phyloP scores from a whole-genome alignment of 1,140 invertebrate genomes.

The Thereuonema tuberculata region DNA sequence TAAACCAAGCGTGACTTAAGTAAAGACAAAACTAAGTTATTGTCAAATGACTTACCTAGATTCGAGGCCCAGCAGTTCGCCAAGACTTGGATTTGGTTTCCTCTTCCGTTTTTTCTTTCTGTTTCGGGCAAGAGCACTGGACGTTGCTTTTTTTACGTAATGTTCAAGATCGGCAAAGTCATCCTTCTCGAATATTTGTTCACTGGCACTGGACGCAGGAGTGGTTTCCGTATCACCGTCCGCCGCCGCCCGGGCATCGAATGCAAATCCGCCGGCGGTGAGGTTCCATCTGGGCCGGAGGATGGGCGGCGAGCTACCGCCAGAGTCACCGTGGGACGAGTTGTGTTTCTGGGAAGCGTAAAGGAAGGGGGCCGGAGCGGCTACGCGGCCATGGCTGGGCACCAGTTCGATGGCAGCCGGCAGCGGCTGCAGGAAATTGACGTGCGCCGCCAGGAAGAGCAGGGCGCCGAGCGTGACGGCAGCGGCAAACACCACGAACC shows the following conservation, averaged over 20 bases:
- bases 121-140: background rate
- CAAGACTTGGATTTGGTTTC: background rate
- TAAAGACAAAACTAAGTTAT: no score
- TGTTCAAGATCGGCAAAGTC: background rate
- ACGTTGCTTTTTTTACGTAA: background rate
- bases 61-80: background rate
- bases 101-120: background rate
- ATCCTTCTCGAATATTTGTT: no score
- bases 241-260: background rate
- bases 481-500: background rate
- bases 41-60: background rate
- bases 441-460: background rate
- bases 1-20: no score
- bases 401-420: conserved; percentile 35
- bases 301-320: no score
- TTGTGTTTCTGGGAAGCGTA: no score
- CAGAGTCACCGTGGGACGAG: no score
- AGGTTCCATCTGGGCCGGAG: no score
- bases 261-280: no score
- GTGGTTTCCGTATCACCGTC: background rate
- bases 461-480: background rate
- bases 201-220: no score
- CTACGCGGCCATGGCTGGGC: conserved; percentile 49
- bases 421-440: background rate
- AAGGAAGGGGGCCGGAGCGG: background rate